Evolutionary conservation across 2,797 vertebrate genomes (phyloP), one percentile per base, ranked within the genome.

Genomic region (Lutjanus campechanus): DNA sequence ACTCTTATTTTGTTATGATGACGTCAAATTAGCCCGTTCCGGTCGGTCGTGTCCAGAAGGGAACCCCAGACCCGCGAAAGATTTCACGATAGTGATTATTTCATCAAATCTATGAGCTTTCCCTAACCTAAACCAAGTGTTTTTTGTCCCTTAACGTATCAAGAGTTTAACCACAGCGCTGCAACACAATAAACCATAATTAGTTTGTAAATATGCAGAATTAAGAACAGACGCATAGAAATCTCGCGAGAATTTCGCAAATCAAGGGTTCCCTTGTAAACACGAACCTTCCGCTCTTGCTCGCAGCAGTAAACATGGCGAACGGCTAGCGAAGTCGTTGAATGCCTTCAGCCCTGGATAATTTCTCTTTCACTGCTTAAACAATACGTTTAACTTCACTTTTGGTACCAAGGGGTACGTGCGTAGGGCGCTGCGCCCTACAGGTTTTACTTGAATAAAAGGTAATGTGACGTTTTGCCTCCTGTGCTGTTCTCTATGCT

Each of bases 251-350:
- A 36, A 4, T 36, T 36, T 36, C 3, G 29, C 5, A 36, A 36
- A 36, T 36, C 29, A 4, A 36, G 29, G 29, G 29, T 36, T 36
- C 29, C 29, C 29, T 9, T 20, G 29, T 36, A 36, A 5, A 36
- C 29, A 36, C 29, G 29, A 36, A 36, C 4, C 41, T 89, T 92
- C 90, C 85, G 83, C 36, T 81, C 29, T 43, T 11, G 60, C 73
- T 74, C 58, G 82, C 88, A 67, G 87, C 84, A 72, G 89, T 88
- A 92, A 95, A 89, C 86, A 90, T 86, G 86, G 85, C 87, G 83
- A 15, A 51, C 2, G 84, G 91, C 80, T 69, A 92, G 11, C 62
- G 20, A 0, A 78, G 25, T 61, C 3, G 2, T 17, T 36, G 29
- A 29, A 13, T 51, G 19, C 78, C 62, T 61, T 71, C 51, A 79